Base-by-base conservation (phyloP, 2,113 vertebrate species). In the Muntiacus muntjak region DNA sequence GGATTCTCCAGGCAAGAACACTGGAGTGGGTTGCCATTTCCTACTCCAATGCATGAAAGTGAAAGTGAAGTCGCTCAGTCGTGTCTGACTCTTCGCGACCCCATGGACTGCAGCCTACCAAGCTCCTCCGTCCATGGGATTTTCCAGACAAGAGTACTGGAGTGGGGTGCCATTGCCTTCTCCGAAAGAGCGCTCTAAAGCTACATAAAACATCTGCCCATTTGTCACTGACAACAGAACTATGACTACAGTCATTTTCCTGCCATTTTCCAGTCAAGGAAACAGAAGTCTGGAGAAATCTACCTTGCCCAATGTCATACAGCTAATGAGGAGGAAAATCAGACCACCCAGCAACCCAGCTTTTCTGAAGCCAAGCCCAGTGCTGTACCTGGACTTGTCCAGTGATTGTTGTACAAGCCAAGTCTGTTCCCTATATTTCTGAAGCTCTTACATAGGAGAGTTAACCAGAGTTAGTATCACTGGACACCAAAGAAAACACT, bases 261-360 rank as follows among this genome's bases (percentile, higher is more conserved):
- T 79, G 26, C 52, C 83, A 28, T 94, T 97, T 97, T 97, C 89
- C 83, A 91, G 92, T 90, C 40, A 33, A 91, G 64, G 89, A 97
- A 89, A 81, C 88, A 89, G 87, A 92, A 60, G 1, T 58, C 74
- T 71, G 47, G 89, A 95, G 60, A 89, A 81, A 50, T 58, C 43
- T 74, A 25, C 47, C 45, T 36, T 86, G n/a, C 64, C 57, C 82
- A 40, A 10, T 47, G 67, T 79, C 94, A 89, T 19, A 36, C 54
- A 92, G 36, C 78, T 60, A 97, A 94, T 60, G 92, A 74, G 64
- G 67, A 93, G 79, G 93, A 89, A 97, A 97, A 87, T 12, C 57
- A 93, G 94, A 81, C 93, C 96, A 95, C 95, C 89, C 83, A 93
- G 76, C 40, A 57, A 1, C 43, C 76, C 45, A n/a, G n/a, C 4